Evolutionary conservation across 30 jellyfish, hydroid and myxozoan genomes (phyloP).

Genomic region (Pseudorhiza aurosa): DNA sequence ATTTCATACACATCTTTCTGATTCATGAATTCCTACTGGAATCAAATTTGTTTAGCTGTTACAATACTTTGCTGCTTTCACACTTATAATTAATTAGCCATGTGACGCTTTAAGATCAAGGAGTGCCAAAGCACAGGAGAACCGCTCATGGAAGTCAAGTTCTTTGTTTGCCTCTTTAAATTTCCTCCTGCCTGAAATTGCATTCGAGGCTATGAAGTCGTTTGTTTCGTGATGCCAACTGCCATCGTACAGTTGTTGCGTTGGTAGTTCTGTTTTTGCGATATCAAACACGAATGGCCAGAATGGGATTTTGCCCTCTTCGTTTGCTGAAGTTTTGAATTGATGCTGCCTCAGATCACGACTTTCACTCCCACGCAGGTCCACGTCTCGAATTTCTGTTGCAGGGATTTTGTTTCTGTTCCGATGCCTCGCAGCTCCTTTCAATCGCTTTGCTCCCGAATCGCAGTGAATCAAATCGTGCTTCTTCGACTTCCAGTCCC

Average conservation of each 20-base stretch:
- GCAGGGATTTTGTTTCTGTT: background rate
- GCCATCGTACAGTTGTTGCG: too few relatives aligned
- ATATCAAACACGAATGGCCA: background rate
- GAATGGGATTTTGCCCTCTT: background rate
- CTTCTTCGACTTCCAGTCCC: constrained; percentile 95
- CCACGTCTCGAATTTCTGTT: background rate
- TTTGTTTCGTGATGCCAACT: too few relatives aligned
- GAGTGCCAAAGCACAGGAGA: constrained; percentile 82
- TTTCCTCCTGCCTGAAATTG: too few relatives aligned
- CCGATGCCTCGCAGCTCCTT: constrained; percentile 90
- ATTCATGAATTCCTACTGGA: too few relatives aligned
- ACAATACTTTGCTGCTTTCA: too few relatives aligned
- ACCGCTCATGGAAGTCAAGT: constrained; percentile 66
- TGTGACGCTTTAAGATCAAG: constrained; percentile 82
- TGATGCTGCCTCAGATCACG: background rate
- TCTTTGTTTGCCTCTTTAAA: constrained; percentile 46
- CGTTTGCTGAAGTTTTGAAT: background rate
- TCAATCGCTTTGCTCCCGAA: constrained; percentile 81
- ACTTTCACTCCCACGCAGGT: background rate
- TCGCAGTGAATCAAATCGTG: constrained; percentile 58
- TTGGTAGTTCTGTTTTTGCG: background rate
- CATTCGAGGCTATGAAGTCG: background rate
- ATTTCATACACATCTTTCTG: too few relatives aligned
- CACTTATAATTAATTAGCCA: too few relatives aligned
- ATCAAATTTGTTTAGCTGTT: too few relatives aligned